Evolutionary conservation across 2,888 invertebrate species (phyloP), one percentile per base, ranked within the genome.

Genomic region (Lordiphosa fenestrarum): DNA sequence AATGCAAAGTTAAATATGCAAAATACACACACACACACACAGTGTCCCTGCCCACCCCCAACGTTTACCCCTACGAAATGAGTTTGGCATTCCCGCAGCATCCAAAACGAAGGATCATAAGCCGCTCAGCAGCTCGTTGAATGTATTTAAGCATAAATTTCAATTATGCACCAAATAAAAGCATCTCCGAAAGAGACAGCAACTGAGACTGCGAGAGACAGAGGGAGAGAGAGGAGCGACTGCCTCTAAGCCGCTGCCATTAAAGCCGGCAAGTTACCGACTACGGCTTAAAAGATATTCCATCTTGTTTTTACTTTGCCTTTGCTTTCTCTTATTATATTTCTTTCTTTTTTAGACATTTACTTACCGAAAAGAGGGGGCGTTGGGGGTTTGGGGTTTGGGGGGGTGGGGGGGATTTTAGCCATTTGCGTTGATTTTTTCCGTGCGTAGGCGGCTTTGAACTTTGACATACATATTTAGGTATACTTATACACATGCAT

Each of bases 101-200:
- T 13, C 51, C 36, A 25, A 35, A 42, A 51, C 37, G 64, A 35
- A 53, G 75, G 58, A 72, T 74, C 74, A 68, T 74, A 72, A 72
- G 75, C 71, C 71, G 71, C 75, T 71, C 75, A 68, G 68, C 65
- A 62, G 74, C 61, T 65, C 68, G 68, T 71, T 68, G 61, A 65
- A 69, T 69, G 64, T 66, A 74, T 77, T 71, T 74, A 71, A 65
- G 60, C 69, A 77, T 74, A 74, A 77, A 77, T 77, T 75, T 77
- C 78, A 75, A 75, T 75, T 75, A 77, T 77, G 71, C 69, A 66
- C 78, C 39, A 65, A 66, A 71, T 57, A 62, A 70, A 71, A 55
- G 53, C 25, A 57, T 40, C 53, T 37, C 42, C 10, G 36, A 51
- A 39, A 44, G 38, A 48, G 19, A 36, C 47, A 63, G 23, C 13